Conservation (phyloP, 2,113 vertebrate species). For the Anarhynchus alexandrinus region DNA sequence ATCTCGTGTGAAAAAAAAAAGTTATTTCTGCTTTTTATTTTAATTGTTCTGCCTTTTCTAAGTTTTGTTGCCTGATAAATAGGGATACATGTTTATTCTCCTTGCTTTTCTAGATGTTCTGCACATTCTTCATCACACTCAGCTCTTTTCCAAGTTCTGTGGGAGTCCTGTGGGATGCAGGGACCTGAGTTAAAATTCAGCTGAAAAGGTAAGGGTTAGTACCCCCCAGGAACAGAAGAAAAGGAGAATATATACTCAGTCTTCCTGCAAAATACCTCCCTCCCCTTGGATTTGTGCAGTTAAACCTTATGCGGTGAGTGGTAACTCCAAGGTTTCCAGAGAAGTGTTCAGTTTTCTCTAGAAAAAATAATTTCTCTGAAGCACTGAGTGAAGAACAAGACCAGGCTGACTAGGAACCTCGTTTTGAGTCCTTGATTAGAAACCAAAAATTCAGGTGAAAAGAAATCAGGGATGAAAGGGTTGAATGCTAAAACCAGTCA, state of each 20-base stretch:
- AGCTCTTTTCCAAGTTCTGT: not conserved
- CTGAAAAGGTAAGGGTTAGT: not conserved
- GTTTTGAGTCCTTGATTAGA: not conserved
- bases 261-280: not conserved
- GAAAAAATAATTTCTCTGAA: not conserved
- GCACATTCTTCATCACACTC: not conserved
- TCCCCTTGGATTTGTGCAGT: not conserved
- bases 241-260: not conserved
- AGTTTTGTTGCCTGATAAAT: not conserved
- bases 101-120: not conserved
- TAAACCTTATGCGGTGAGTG: not conserved
- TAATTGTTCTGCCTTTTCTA: not conserved
- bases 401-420: not conserved
- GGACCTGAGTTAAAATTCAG: not conserved
- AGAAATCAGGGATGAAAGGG: not conserved
- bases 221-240: not conserved
- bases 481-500: not conserved
- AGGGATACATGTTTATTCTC: not conserved
- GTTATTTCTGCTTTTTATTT: not conserved
- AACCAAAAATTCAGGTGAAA: not conserved
- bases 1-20: rapidly evolving
- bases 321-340: not conserved
- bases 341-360: not conserved
- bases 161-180: not conserved
- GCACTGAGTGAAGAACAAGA: not conserved